phyloP scores from a whole-genome alignment of 2,888 invertebrate genomes.

The Nemapogon koenigi region DNA sequence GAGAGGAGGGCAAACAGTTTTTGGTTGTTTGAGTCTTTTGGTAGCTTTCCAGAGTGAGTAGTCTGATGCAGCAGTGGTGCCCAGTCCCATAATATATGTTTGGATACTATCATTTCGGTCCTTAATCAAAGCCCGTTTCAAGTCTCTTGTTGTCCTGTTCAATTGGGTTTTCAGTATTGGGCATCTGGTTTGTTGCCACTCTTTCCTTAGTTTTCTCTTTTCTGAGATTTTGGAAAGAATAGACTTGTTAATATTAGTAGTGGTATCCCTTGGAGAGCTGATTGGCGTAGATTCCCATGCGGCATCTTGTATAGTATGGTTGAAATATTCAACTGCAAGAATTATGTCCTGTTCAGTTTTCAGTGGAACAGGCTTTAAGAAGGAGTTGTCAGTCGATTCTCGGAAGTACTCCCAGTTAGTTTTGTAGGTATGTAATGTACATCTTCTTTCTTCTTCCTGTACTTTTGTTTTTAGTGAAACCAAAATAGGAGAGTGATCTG shows the following conservation, averaged over 20 bases:
- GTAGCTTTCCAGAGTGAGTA: too few relatives aligned
- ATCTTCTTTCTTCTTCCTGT: not conserved
- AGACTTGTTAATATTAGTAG: too few relatives aligned
- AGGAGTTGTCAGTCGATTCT: too few relatives aligned
- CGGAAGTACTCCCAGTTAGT: slow-evolving; percentile 18
- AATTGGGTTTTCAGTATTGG: slow-evolving; percentile 11
- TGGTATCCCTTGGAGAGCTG: slow-evolving; percentile 12
- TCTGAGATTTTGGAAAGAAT: too few relatives aligned
- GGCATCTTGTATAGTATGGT: slow-evolving; percentile 7
- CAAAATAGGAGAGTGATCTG: slow-evolving; percentile 18
- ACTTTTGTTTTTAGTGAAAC: slow-evolving; percentile 13
- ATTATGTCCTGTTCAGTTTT: slow-evolving; percentile 13
- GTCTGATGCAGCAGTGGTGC: too few relatives aligned
- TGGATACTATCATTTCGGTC: too few relatives aligned
- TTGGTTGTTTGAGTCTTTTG: too few relatives aligned
- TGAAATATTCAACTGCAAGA: too few relatives aligned
- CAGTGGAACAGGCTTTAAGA: slow-evolving; percentile 10
- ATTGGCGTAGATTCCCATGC: slow-evolving; percentile 12
- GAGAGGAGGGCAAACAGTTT: too few relatives aligned
- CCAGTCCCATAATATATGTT: too few relatives aligned
- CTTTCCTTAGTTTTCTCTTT: too few relatives aligned
- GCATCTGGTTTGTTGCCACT: slow-evolving; percentile 14
- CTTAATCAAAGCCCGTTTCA: too few relatives aligned
- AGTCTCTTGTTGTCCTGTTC: slow-evolving; percentile 10
- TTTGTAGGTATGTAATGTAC: slow-evolving; percentile 11